phyloP scores from a whole-genome alignment of 1,140 invertebrate species.

The Zaprionus nigranus region DNA sequence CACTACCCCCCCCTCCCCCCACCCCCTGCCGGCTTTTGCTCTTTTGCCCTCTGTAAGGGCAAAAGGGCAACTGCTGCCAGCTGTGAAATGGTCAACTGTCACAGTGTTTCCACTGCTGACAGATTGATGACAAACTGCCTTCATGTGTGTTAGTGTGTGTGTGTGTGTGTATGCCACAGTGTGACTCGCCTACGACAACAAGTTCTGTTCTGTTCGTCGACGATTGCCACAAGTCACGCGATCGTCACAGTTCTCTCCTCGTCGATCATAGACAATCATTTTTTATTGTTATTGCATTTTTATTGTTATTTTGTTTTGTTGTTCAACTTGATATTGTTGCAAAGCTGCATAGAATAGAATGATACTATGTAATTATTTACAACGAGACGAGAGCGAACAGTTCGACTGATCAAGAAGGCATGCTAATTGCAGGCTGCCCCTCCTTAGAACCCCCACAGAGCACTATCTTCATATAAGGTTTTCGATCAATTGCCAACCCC shows the following conservation, averaged over 20 bases:
- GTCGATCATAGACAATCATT: background rate
- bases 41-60: background rate
- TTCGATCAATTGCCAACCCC: background rate
- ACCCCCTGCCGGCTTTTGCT: too few species aligned
- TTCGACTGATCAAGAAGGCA: background rate
- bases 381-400: background rate
- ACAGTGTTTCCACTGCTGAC: conserved; percentile 21
- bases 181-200: background rate
- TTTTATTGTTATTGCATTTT: conserved; percentile 8
- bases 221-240: conserved; percentile 13
- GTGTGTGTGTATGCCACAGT: conserved; percentile 10
- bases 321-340: background rate
- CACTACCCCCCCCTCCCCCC: background rate
- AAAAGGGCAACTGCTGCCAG: conserved; percentile 23
- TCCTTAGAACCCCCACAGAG: too few species aligned
- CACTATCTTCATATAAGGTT: background rate
- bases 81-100: conserved; percentile 32
- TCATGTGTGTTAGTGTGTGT: background rate
- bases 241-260: background rate
- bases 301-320: conserved; percentile 2
- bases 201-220: background rate
- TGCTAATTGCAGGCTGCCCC: background rate
- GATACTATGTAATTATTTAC: conserved; percentile 1
- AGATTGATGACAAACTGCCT: conserved; percentile 33
- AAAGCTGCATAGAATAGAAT: background rate